phyloP scores from a whole-genome alignment of 1,140 invertebrate species.

The Psix sp. region DNA sequence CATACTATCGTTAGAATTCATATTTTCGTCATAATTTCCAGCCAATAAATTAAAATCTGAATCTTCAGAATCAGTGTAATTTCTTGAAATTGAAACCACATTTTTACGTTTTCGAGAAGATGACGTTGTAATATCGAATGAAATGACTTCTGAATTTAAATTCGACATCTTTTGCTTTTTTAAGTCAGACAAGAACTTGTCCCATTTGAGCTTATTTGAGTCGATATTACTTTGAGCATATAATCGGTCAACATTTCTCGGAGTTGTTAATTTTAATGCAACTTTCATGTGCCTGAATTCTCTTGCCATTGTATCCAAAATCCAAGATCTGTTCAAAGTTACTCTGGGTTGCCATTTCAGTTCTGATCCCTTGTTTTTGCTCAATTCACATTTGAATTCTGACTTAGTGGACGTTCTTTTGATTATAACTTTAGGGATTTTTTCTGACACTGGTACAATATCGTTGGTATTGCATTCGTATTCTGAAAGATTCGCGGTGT shows the following conservation, averaged over 20 bases:
- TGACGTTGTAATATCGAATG: conserved; percentile 55
- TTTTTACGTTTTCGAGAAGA: conserved; percentile 23
- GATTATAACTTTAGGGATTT: conserved; percentile 75
- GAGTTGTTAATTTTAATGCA: conserved; percentile 52
- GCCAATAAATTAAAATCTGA: conserved; percentile 17
- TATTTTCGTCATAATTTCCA: conserved; percentile 54
- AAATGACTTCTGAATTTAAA: conserved; percentile 58
- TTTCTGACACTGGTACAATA: conserved; percentile 54
- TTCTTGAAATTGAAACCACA: conserved; percentile 15
- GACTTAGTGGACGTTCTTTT: conserved; percentile 71
- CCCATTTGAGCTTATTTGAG: conserved; percentile 61
- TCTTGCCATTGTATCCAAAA: conserved; percentile 72
- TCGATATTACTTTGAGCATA: conserved; percentile 39
- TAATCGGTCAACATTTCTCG: conserved; percentile 35
- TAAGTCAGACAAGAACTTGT: conserved; percentile 60
- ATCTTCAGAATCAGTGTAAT: conserved; percentile 30
- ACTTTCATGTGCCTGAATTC: conserved; percentile 67
- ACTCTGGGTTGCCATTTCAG: conserved; percentile 72
- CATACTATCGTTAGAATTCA: conserved; percentile 47
- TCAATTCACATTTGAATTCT: conserved; percentile 75
- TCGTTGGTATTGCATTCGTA: conserved; percentile 53
- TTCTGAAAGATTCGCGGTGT: conserved; percentile 17
- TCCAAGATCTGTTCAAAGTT: conserved; percentile 68
- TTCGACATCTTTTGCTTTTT: conserved; percentile 61
- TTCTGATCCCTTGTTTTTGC: conserved; percentile 64